Evolutionary conservation across 2,797 vertebrate species (phyloP), one percentile per base, ranked within the genome.

Genomic region (Myotis vivesi): DNA sequence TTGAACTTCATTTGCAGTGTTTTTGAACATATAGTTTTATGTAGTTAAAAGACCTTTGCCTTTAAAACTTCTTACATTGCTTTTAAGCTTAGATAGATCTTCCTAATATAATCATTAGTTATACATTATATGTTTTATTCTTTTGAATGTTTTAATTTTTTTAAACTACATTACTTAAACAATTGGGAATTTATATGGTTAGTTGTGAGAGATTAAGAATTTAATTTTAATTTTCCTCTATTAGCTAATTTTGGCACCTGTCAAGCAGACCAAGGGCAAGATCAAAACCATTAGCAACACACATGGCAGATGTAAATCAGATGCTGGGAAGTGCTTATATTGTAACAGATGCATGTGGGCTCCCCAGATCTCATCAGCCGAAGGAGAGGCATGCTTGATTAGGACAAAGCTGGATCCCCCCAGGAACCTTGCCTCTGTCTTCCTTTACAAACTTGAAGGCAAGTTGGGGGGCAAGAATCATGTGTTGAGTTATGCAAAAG

Each of bases 101-200:
- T 91, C 38, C 46, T 76, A 81, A 76, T 87, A 25, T 17, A 89
- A 51, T 33, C 25, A 83, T 49, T 64, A 86, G 3, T 91, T 86
- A 66, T 71, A 90, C 57, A 19, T 91, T 76, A 79, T 46, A 20
- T 89, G 82, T 96, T 89, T 92, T 80, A 57, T 77, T 91, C 36
- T 80, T 87, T 89, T 89, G 44, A 93, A 46, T 87, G 23, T 91
- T 87, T 85, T 62, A 46, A 7, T 36, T 75, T 94, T 94, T 93
- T 49, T 16, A 44, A 51, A 44, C 28, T 79, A 13, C 23, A 33
- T 91, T 91, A 79, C n/a, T 20, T 59, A 81, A 71, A 38, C 79
- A 23, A 41, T 46, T 76, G 89, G 76, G 44, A 71, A 59, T 53
- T 88, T 82, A 71, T 69, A 64, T 94, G 83, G 36, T 55, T 86